These are phyloP conservation scores for Mungos mungo DNA, from an alignment of 2,113 vertebrate genomes.

Conservation along the genomic window DNA sequence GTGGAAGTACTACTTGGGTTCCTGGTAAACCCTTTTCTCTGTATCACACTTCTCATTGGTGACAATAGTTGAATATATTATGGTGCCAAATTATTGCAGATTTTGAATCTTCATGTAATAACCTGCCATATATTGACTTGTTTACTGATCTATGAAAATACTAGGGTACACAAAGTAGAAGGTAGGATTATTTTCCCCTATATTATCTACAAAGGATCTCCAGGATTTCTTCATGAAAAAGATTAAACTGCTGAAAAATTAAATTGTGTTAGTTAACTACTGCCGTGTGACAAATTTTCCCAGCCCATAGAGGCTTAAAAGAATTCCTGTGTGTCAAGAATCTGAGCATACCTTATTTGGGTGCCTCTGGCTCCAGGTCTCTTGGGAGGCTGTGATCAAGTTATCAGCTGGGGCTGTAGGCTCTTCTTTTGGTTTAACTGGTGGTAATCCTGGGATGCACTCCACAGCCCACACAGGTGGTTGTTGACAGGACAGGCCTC, in stretches of 20 bases:
- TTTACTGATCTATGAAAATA: neutral
- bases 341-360: neutral
- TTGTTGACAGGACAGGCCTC: neutral
- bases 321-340: neutral
- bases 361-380: neutral
- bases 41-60: neutral
- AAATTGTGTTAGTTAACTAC: neutral
- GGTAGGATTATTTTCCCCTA: neutral
- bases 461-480: neutral
- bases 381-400: neutral
- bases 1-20: neutral
- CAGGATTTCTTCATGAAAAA: constrained; percentile 17
- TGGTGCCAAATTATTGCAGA: neutral
- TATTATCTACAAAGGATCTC: neutral
- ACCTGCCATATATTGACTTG: neutral
- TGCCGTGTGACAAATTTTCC: neutral
- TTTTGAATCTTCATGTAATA: neutral
- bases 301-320: neutral
- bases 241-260: neutral
- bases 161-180: neutral
- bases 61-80: neutral
- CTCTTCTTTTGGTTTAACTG: neutral
- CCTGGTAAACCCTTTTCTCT: neutral
- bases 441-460: neutral
- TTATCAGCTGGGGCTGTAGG: neutral